phyloP scores from a whole-genome alignment of 2,888 invertebrate genomes.

The Spilarctia lutea region DNA sequence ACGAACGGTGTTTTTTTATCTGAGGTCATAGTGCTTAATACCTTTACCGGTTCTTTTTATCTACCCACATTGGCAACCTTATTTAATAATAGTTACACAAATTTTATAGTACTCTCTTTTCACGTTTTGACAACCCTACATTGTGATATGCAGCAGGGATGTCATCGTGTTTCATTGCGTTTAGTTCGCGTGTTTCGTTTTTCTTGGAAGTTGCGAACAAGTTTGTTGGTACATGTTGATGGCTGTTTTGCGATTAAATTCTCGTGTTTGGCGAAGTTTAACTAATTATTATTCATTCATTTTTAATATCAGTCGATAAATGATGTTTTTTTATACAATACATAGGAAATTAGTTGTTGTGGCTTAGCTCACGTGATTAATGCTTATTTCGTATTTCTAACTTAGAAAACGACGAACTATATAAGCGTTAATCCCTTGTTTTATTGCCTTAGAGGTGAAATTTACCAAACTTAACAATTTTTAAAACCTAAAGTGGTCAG shows the following conservation, averaged over 20 bases:
- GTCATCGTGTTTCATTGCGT: constrained; percentile 30
- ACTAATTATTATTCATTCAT: background rate
- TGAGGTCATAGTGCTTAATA: background rate
- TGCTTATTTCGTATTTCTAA: background rate
- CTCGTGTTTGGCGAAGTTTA: constrained; percentile 24
- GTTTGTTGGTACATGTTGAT: constrained; percentile 27
- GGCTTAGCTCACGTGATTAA: background rate
- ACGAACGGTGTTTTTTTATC: background rate
- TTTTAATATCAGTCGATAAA: background rate
- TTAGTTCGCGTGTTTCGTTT: constrained; percentile 22
- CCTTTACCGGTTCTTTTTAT: no score
- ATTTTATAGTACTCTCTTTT: background rate
- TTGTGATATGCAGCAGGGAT: constrained; percentile 45
- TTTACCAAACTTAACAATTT: no score
- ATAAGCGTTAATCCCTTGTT: background rate
- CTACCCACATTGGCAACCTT: no score
- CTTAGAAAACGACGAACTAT: background rate
- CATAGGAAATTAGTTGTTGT: background rate
- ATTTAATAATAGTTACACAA: background rate
- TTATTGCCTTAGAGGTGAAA: no score
- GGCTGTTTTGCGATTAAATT: constrained; percentile 33
- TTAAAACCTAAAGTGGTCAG: no score
- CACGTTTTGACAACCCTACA: constrained; percentile 47
- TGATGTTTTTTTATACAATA: background rate
- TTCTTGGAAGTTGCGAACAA: constrained; percentile 33